Evolutionary conservation across 2,797 vertebrate species (phyloP), one percentile per base, ranked within the genome.

Genomic region (Loriculus beryllinus): DNA sequence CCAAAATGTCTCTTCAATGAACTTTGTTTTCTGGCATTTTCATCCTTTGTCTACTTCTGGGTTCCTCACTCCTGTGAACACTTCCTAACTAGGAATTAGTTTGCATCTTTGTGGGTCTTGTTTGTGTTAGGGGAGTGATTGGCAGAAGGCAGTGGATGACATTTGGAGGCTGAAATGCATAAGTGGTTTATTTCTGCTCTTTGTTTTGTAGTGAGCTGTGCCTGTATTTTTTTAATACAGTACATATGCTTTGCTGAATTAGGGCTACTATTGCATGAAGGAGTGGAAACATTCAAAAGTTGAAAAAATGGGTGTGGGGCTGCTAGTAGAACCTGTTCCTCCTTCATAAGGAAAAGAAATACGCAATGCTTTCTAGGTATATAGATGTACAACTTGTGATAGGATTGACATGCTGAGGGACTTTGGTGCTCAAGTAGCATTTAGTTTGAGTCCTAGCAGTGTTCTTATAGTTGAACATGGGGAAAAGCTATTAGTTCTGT

Each of bases 41-140:
- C 35, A 23, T 75, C 52, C 37, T 87, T 89, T 68, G 54, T 21
- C n/a, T 71, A 26, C 62, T 93, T 89, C n/a, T 85, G 52, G 57
- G 49, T 83, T 91, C 85, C 22, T 89, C 29, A 48, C 14, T 91
- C 83, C 48, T 75, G 65, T 12, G 47, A 94, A 81, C 82, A 83
- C n/a, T 93, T 94, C 95, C 87, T 93, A 91, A 96, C 92, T 96
- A 94, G 94, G 92, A 93, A 52, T 83, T 95, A 35, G 26, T 93
- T 96, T 95, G 65, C 45, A 81, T 68, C 87, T 90, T 81, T 6
- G 2, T 88, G 48, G 37, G 40, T 43, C 45, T 88, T 94, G 76
- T 95, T 87, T 93, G 56, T 51, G n/a, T 87, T 94, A 77, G 72
- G 57, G 16, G 56, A 88, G 49, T 93, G 94, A 95, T 57, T 94